These are phyloP conservation scores for Galerucella calmariensis DNA, from an alignment of 2,888 invertebrate species.

Conservation along the genomic window DNA sequence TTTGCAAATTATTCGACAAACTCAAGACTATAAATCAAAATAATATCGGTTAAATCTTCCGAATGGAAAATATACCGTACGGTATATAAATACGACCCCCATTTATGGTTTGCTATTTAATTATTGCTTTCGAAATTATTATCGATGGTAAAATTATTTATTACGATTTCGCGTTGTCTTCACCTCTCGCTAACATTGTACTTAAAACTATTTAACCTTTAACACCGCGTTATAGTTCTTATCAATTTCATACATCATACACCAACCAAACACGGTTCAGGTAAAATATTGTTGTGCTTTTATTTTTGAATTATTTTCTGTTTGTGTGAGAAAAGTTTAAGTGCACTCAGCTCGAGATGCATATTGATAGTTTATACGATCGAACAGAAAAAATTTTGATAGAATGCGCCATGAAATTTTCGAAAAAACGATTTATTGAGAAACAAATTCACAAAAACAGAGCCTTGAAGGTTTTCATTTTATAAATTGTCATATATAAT, in stretches of 20 bases:
- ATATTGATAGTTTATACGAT: too few relatives aligned
- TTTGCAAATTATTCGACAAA: background rate
- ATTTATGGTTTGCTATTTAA: slow-evolving; percentile 27
- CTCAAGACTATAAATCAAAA: slow-evolving; percentile 8
- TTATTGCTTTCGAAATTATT: slow-evolving; percentile 21
- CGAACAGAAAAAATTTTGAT: too few relatives aligned
- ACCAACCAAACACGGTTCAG: background rate
- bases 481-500: too few relatives aligned
- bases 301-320: background rate
- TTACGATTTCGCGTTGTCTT: slow-evolving; percentile 29
- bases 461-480: too few relatives aligned
- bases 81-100: slow-evolving; percentile 8
- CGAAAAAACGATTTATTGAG: too few relatives aligned
- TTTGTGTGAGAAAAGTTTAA: slow-evolving; percentile 1
- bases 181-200: slow-evolving; percentile 17
- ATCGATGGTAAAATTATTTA: slow-evolving; percentile 31
- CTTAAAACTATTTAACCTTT: slow-evolving; percentile 13
- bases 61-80: slow-evolving; percentile 6
- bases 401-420: too few relatives aligned
- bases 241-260: slow-evolving; percentile 15
- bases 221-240: slow-evolving; percentile 9
- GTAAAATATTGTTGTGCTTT: slow-evolving; percentile 2
- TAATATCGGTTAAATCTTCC: slow-evolving; percentile 1
- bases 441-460: too few relatives aligned
- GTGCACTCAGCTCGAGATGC: too few relatives aligned